A percentile compares a stretch with the other conserved stretches of the same genome.
phyloP scores from a whole-genome alignment of 2,113 vertebrate species.

The Paraplagusia blochii region DNA sequence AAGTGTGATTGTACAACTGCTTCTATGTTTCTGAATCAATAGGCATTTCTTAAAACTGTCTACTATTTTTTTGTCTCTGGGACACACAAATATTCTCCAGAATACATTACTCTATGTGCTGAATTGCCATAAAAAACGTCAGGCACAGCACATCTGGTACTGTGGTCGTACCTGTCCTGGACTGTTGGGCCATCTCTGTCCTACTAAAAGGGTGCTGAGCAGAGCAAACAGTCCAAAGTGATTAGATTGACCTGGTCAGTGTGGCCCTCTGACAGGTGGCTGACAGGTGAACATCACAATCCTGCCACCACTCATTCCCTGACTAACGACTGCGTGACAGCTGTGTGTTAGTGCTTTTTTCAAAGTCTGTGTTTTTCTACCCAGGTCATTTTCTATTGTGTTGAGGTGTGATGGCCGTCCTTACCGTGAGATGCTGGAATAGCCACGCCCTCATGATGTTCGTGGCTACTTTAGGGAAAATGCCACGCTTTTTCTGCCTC shows the following conservation, averaged over 20 bases:
- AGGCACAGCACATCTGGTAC: constrained; percentile 26
- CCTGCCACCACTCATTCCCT: constrained; percentile 26
- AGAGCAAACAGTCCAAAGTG: constrained; percentile 59
- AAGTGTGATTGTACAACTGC: too few species aligned
- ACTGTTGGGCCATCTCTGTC: constrained; percentile 14
- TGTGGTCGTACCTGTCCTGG: constrained; percentile 32
- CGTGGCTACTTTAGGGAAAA: constrained; percentile 99
- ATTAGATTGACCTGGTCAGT: constrained; percentile 69
- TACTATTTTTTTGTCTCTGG: too few species aligned
- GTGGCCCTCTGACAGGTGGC: constrained; percentile 59
- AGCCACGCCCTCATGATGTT: constrained; percentile 99
- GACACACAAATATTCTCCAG: constrained; percentile 3
- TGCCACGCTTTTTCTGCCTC: constrained; percentile 98
- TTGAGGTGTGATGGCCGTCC: constrained; percentile 42
- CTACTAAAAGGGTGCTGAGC: constrained; percentile 48
- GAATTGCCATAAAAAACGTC: constrained; percentile 13
- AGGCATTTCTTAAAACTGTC: too few species aligned
- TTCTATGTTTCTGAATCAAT: too few species aligned
- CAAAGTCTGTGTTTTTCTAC: constrained; percentile 6
- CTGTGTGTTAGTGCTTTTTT: constrained; percentile 16
- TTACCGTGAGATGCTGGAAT: constrained; percentile 99
- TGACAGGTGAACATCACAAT: constrained; percentile 61
- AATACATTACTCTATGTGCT: constrained; percentile 7
- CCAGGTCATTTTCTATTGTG: not conserved
- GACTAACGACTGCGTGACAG: constrained; percentile 49